A percentile compares a stretch with the other conserved stretches of the same genome.
Conservation (phyloP, 2,113 vertebrate genomes). For the Ciconia stormi region DNA sequence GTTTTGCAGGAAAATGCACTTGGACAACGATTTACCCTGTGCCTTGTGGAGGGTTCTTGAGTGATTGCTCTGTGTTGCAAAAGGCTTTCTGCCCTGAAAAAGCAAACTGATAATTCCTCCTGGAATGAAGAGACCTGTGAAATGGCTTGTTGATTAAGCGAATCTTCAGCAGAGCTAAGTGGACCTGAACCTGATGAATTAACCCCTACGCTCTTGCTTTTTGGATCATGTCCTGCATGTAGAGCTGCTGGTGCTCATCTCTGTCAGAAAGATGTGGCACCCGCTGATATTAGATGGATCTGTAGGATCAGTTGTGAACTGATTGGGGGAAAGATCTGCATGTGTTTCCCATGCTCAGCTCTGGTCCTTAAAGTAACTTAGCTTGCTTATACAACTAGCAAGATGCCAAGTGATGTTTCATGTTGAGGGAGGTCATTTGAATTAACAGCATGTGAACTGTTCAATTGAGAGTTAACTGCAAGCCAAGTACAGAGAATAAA, state of each 20-base stretch:
- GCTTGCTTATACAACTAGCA: background rate
- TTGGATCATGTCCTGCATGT: background rate
- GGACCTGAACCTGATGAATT: background rate
- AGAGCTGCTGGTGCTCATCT: background rate
- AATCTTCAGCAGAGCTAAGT: background rate
- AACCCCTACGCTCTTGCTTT: background rate
- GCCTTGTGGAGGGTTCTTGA: background rate
- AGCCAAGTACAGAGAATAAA: background rate
- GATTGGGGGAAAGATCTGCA: fast-evolving
- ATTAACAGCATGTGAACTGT: background rate
- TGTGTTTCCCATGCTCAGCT: background rate
- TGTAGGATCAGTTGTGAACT: background rate
- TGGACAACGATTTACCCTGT: background rate
- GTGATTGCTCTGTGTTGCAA: background rate
- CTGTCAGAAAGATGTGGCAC: background rate
- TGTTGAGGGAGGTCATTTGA: background rate
- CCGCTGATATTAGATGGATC: fast-evolving
- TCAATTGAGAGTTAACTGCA: background rate
- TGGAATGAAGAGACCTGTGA: background rate
- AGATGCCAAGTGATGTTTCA: background rate
- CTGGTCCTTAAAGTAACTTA: background rate
- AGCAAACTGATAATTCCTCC: background rate
- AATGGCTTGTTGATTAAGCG: background rate
- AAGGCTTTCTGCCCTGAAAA: background rate
- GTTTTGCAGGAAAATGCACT: background rate